These are phyloP conservation scores for Silurus asotus DNA, from an alignment of 2,113 vertebrate genomes.

Conservation along the genomic window DNA sequence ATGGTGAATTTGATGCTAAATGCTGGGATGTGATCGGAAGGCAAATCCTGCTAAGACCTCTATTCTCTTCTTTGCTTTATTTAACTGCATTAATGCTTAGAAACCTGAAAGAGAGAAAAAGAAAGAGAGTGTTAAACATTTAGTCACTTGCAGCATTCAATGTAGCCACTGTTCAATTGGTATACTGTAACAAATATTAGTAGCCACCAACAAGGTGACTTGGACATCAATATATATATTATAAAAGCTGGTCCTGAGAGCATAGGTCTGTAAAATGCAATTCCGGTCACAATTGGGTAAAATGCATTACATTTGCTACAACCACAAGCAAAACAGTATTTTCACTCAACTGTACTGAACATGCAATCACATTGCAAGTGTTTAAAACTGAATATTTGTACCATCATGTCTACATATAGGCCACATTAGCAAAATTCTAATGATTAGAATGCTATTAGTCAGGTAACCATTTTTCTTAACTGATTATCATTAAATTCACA, in stretches of 20 bases:
- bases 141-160: conserved; percentile 16
- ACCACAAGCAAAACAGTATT: not conserved
- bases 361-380: no score
- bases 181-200: no score
- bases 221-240: not conserved
- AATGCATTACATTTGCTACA: not conserved
- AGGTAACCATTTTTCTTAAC: no score
- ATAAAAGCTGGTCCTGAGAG: not conserved
- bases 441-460: no score
- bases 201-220: no score
- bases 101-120: conserved; percentile 81
- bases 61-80: conserved; percentile 87
- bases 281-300: no score
- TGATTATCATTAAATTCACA: no score
- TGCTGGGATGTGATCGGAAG: conserved; percentile 81
- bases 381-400: no score
- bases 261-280: no score
- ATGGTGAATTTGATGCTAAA: conserved; percentile 88
- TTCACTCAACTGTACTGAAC: no score
- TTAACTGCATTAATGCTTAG: conserved; percentile 82
- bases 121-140: conserved; percentile 39
- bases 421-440: no score
- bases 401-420: no score
- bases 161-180: not conserved
- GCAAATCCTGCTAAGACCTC: conserved; percentile 84